Evolutionary conservation across 2,797 vertebrate genomes (phyloP), one percentile per base, ranked within the genome.

Genomic region (Selene dorsalis): DNA sequence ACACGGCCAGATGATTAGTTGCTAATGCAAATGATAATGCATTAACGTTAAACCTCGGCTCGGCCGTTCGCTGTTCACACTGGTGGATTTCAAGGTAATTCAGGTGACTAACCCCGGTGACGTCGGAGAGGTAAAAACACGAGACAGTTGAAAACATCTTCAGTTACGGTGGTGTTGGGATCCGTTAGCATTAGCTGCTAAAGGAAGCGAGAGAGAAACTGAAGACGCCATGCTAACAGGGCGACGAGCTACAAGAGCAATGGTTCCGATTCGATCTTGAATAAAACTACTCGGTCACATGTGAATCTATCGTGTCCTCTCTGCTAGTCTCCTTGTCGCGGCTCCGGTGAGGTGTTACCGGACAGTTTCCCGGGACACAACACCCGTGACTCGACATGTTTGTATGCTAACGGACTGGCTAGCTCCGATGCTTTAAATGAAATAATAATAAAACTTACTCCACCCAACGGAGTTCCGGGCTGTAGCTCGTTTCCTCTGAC

Each of bases 301-400:
- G n/a, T 53, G 47, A 35, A 7, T 12, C 30, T n/a, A 18, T 26
- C 50, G 22, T 17, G 22, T 8, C 38, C 30, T 3, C 12, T 6
- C 32, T 50, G 14, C 4, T 10, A 7, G 24, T 26, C 6, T 2
- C 17, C 16, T 24, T n/a, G 43, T 30, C 1, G 22, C 10, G 20
- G 32, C 22, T 2, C 6, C 43, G 0, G 4, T 9, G 18, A 4
- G 3, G 7, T 7, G 18, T 47, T 58, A 5, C 18, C 10, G 35
- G 50, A 11, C 20, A 4, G 50, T 30, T 57, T 68, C n/a, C 2
- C 55, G 20, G 3, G 2, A 59, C 26, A 14, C 43, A 14, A 72
- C 64, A 58, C 63, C 67, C 72, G 88, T 91, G 89, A 92, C 91
- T 90, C 88, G 60, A 88, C 91, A 87, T 67, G 88, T 90, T 91